A percentile compares a stretch with the other conserved stretches of the same genome.
These are phyloP conservation scores for Sycophila sp. DNA, from an alignment of 1,140 invertebrate species.

Conservation along the genomic window DNA sequence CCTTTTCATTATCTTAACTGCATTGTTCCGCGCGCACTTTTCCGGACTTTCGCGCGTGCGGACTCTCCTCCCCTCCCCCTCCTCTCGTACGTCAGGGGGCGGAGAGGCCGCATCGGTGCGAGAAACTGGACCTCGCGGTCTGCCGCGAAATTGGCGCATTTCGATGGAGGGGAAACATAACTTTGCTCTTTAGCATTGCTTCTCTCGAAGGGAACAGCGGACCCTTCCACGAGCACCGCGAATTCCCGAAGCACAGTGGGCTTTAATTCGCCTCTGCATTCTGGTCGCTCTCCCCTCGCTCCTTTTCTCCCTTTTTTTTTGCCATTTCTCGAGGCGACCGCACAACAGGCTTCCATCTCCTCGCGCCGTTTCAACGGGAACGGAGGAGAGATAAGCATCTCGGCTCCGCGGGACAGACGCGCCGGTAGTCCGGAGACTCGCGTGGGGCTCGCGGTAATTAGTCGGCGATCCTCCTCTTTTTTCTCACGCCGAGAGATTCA, in stretches of 20 bases:
- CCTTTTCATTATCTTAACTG: not conserved
- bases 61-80: not conserved
- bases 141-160: too few relatives aligned
- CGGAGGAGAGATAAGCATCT: slow-evolving; percentile 65
- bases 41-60: not conserved
- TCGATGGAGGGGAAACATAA: too few relatives aligned
- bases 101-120: too few relatives aligned
- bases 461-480: slow-evolving; percentile 47
- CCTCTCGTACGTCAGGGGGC: too few relatives aligned
- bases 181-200: too few relatives aligned
- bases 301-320: not conserved
- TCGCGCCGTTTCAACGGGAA: slow-evolving; percentile 47
- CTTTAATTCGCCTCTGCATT: too few relatives aligned
- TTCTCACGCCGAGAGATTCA: slow-evolving; percentile 44
- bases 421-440: slow-evolving; percentile 52
- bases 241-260: too few relatives aligned
- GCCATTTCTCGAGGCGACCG: slow-evolving; percentile 50
- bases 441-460: slow-evolving; percentile 59
- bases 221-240: too few relatives aligned
- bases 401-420: slow-evolving; percentile 44
- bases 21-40: not conserved
- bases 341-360: slow-evolving; percentile 11
- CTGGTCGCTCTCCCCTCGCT: slow-evolving; percentile 6
- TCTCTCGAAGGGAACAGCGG: too few relatives aligned
- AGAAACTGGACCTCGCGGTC: too few relatives aligned